phyloP scores from a whole-genome alignment of 2,888 invertebrate genomes.

The Ophion ventricosus region DNA sequence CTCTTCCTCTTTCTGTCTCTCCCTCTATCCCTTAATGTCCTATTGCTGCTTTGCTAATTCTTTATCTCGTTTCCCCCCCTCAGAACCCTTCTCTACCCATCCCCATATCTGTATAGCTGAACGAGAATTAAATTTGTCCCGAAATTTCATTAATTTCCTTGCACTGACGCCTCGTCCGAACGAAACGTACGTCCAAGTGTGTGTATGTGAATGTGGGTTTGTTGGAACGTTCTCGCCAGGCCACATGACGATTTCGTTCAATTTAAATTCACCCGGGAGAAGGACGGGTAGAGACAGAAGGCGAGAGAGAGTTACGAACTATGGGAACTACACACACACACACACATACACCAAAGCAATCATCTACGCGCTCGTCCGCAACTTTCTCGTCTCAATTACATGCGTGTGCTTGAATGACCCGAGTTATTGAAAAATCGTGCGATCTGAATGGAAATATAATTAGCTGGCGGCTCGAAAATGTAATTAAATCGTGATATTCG shows the following conservation, averaged over 20 bases:
- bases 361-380: constrained; percentile 22
- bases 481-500: no score
- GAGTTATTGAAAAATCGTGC: constrained; percentile 8
- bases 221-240: constrained; percentile 39
- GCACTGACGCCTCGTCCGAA: constrained; percentile 38
- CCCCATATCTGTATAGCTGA: constrained; percentile 15
- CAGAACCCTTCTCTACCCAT: constrained; percentile 3
- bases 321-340: constrained; percentile 3
- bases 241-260: constrained; percentile 61
- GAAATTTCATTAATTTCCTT: constrained; percentile 67
- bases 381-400: constrained; percentile 30
- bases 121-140: constrained; percentile 64
- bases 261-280: constrained; percentile 57
- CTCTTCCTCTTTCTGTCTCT: constrained; percentile 7
- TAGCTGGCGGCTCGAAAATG: no score
- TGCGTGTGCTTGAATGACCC: neutral
- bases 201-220: neutral
- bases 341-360: constrained; percentile 32
- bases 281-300: constrained; percentile 28
- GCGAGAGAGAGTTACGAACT: constrained; percentile 31
- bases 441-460: neutral
- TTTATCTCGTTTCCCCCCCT: constrained; percentile 30
- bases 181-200: constrained; percentile 12
- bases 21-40: constrained; percentile 9
- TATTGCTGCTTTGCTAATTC: constrained; percentile 57